Evolutionary conservation across 1,140 invertebrate genomes (phyloP).

Genomic region (Drosophila gunungcola): DNA sequence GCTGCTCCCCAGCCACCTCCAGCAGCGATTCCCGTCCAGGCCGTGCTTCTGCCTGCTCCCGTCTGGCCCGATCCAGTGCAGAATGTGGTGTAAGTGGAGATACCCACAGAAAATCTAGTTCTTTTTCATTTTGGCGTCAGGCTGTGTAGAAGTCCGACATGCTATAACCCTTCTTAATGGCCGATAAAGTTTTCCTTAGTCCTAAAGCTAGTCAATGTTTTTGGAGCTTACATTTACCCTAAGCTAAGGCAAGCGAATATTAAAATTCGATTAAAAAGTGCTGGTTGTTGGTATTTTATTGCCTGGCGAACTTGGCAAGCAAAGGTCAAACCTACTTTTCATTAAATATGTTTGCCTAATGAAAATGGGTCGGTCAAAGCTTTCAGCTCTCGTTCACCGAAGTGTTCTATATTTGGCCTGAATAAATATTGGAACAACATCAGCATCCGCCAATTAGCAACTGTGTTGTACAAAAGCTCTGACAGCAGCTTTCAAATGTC

Average conservation of each 20-base stretch:
- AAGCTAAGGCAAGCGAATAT: constrained; percentile 73
- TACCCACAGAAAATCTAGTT: not conserved
- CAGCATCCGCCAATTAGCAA: constrained; percentile 9
- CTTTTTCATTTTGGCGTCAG: not conserved
- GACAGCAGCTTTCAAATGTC: constrained; percentile 48
- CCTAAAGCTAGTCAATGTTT: constrained; percentile 68
- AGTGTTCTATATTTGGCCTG: constrained; percentile 22
- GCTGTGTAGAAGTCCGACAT: constrained; percentile 15
- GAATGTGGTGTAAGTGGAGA: constrained; percentile 54
- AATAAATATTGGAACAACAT: constrained; percentile 28
- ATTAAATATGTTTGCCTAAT: constrained; percentile 10
- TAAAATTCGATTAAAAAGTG: constrained; percentile 63
- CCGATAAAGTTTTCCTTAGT: constrained; percentile 14
- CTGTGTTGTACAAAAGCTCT: constrained; percentile 34
- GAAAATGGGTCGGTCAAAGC: not conserved
- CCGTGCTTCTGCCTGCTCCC: constrained; percentile 51
- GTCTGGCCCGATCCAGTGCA: constrained; percentile 58
- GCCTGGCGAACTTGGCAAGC: not conserved
- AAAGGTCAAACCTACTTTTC: constrained; percentile 12
- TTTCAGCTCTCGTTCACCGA: not conserved
- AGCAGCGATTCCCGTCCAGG: constrained; percentile 17
- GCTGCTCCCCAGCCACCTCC: constrained; percentile 74
- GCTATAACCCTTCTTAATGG: constrained; percentile 1
- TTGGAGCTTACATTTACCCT: constrained; percentile 46
- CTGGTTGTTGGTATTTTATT: not conserved